phyloP scores from a whole-genome alignment of 2,888 invertebrate genomes.

The Marronus borbonicus region DNA sequence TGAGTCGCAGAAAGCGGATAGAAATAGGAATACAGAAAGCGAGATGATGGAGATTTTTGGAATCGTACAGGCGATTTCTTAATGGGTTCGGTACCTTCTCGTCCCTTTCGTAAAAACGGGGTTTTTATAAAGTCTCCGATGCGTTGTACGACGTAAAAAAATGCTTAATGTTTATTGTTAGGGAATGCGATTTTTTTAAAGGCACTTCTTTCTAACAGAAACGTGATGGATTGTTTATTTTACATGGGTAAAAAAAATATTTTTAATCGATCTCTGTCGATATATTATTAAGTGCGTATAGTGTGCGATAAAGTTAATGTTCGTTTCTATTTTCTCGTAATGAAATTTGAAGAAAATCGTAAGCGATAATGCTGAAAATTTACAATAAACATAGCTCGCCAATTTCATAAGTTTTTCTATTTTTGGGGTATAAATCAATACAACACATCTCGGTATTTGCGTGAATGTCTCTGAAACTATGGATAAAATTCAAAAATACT shows the following conservation, averaged over 20 bases:
- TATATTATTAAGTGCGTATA: neutral
- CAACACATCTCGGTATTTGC: too few relatives aligned
- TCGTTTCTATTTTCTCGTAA: neutral
- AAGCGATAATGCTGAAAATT: too few relatives aligned
- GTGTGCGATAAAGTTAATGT: slow-evolving; percentile 24
- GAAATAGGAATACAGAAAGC: too few relatives aligned
- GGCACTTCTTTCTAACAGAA: neutral
- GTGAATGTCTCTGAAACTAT: too few relatives aligned
- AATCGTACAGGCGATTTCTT: slow-evolving; percentile 20
- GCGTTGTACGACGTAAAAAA: too few relatives aligned
- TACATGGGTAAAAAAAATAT: slow-evolving; percentile 1
- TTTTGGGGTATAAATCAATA: too few relatives aligned
- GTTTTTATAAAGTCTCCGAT: neutral
- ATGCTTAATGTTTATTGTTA: neutral
- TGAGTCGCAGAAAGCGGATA: neutral
- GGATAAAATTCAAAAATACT: too few relatives aligned
- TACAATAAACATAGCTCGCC: too few relatives aligned
- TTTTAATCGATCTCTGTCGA: slow-evolving; percentile 27
- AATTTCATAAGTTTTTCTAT: too few relatives aligned
- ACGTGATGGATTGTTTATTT: slow-evolving; percentile 45
- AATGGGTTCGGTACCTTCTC: neutral
- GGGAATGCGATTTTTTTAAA: slow-evolving; percentile 1
- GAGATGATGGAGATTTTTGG: neutral
- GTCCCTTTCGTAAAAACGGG: neutral
- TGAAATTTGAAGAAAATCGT: too few relatives aligned